Conservation (phyloP, 2,113 vertebrate species). For the Pantherophis guttatus region DNA sequence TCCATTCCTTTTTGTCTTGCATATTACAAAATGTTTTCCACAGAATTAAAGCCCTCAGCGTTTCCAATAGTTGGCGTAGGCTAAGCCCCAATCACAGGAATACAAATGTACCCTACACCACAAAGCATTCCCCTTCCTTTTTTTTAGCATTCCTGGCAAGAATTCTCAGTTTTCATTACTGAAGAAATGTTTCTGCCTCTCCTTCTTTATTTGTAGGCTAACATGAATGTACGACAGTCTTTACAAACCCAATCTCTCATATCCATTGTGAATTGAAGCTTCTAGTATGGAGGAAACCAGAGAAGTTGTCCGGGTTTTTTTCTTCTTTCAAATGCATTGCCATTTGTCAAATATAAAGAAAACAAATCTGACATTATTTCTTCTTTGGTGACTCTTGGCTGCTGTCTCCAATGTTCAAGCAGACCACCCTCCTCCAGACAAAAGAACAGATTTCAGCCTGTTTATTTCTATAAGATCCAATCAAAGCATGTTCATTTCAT, state of each 20-base stretch:
- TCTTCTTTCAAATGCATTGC: slow-evolving; percentile 5
- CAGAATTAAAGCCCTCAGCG: slow-evolving; percentile 56
- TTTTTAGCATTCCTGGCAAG: slow-evolving; percentile 31
- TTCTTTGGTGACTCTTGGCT: neutral
- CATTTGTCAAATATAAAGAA: neutral
- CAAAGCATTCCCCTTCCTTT: slow-evolving; percentile 29
- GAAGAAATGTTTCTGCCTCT: slow-evolving; percentile 3
- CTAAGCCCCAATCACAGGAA: slow-evolving; percentile 55
- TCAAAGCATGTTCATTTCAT: neutral
- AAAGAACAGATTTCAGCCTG: neutral
- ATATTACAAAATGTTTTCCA: slow-evolving; percentile 63
- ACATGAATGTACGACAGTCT: neutral
- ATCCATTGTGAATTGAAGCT: slow-evolving; percentile 10
- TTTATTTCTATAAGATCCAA: neutral
- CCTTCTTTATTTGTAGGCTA: neutral
- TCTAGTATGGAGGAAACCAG: neutral
- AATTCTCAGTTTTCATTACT: slow-evolving; percentile 22
- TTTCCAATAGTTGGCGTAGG: slow-evolving; percentile 56
- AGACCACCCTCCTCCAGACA: neutral
- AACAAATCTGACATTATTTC: slow-evolving; percentile 7
- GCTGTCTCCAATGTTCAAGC: neutral
- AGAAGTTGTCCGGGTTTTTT: neutral
- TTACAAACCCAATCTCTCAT: neutral
- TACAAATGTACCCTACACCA: slow-evolving; percentile 41
- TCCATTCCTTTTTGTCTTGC: slow-evolving; percentile 58